Conservation (phyloP, 2,797 vertebrate genomes). For the Acrossocheilus wenchowensis region DNA sequence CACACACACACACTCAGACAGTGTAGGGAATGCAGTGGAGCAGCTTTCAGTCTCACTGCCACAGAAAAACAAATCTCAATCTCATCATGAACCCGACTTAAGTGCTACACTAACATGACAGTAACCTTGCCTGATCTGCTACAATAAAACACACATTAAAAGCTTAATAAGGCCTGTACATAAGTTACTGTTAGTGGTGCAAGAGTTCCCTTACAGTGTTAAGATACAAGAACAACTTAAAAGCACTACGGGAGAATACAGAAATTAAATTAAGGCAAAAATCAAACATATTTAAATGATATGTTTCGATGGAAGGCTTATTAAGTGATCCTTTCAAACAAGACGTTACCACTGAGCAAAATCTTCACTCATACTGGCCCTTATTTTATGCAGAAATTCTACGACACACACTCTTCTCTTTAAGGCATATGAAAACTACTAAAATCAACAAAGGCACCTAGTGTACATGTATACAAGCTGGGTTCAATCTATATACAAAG, state of each 20-base stretch:
- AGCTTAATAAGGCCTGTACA: slow-evolving; percentile 34
- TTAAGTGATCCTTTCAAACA: slow-evolving; percentile 31
- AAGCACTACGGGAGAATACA: slow-evolving; percentile 15
- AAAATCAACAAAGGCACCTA: slow-evolving; percentile 51
- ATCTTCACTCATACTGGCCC: slow-evolving; percentile 41
- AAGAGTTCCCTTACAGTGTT: slow-evolving; percentile 52
- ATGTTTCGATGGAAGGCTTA: slow-evolving; percentile 29
- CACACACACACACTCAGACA: not conserved
- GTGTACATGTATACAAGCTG: slow-evolving; percentile 32
- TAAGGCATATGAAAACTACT: slow-evolving; percentile 51
- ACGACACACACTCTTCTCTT: slow-evolving; percentile 10
- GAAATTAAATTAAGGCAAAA: slow-evolving; percentile 34
- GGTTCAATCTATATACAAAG: slow-evolving; percentile 9
- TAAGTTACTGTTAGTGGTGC: slow-evolving; percentile 45
- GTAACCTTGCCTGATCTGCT: slow-evolving; percentile 46
- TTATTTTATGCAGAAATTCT: slow-evolving; percentile 26
- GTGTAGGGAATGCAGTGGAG: slow-evolving; percentile 53
- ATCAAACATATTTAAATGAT: slow-evolving; percentile 5
- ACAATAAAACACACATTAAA: slow-evolving; percentile 44
- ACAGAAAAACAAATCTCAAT: slow-evolving; percentile 30
- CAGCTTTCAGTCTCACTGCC: slow-evolving; percentile 41
- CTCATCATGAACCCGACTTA: slow-evolving; percentile 21
- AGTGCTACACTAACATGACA: slow-evolving; percentile 30
- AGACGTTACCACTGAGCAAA: slow-evolving; percentile 19
- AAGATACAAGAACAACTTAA: slow-evolving; percentile 25